Evolutionary conservation across 2,888 invertebrate species (phyloP), one percentile per base, ranked within the genome.

Genomic region (Trissolcus japonicus): DNA sequence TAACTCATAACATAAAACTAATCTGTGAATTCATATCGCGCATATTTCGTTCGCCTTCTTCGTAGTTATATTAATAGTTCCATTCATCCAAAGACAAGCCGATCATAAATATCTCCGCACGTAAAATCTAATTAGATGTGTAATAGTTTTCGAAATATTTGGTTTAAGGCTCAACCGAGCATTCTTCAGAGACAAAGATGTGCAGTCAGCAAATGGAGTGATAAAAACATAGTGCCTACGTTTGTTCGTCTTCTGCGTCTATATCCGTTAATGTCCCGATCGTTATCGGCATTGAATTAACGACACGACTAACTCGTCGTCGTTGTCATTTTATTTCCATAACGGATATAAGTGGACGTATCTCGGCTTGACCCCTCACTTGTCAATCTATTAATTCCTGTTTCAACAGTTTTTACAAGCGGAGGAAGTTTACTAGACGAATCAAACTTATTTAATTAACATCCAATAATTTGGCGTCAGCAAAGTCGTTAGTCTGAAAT

Each of bases 331-430:
- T 72, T 72, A 77, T 77, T 77, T 72, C 63, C 54, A 67, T 62
- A 51, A 50, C 51, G 29, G 61, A 62, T 51, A 66, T 46, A 51
- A 66, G 61, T 68, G 61, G 48, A 41, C 63, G 63, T 50, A 72
- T 61, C 35, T 53, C 13, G 25, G 68, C 69, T 46, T 61, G 60
- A 69, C 65, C 56, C 65, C 71, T 71, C 60, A 71, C 66, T 71
- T 71, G 71, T 76, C 76, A 76, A 76, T 76, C 76, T 76, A 76
- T 76, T 76, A 66, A 76, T 71, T n/a, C 66, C 67, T 71, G 56
- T 66, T 71, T 25, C 16, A 46, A 40, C 55, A 19, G 46, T 71
- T 46, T 76, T 53, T 61, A 54, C 61, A 43, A 46, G 29, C 41
- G 48, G 61, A 65, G 43, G 48, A 76, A 46, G 50, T 61, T 53